Evolutionary conservation across 2,113 vertebrate genomes (phyloP), one percentile per base, ranked within the genome.

Genomic region (Larimichthys polyactis): DNA sequence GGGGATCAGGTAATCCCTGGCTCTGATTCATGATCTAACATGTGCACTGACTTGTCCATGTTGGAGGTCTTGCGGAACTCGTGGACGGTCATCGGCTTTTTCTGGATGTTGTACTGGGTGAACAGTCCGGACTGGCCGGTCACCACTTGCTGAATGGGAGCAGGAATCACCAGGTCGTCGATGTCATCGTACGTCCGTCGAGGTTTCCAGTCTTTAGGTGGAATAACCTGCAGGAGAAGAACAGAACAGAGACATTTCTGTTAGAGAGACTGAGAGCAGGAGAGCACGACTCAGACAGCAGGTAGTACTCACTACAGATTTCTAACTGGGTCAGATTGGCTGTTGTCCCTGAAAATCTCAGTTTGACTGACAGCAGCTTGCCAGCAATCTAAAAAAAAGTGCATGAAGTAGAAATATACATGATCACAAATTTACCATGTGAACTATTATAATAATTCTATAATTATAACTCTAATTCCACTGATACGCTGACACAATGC

Each of bases 91-190:
- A 99, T 99, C 54, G 98, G 96, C 89, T 99, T 99, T 95, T 99
- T 99, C 94, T 99, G 98, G 85, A 99, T 99, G 94, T 99, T 99
- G 91, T 99, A 99, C 91, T 99, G 98, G 0, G 98, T 99, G 83
- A 99, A 99, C 65, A 99, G 96, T n/a, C 98, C 98, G 0, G 98
- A 99, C 92, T 99, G 97, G 11, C 98, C 98, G 0, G 98, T 99
- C 78, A 99, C 98, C 72, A 99, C 96, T 92, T 99, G 98, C 89
- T 99, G 97, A 90, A 99, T 98, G 48, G 98, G 98, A n/a, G 97
- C 96, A 4, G 98, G 96, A 85, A 99, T 99, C 82, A 97, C 94
- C 87, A 99, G 92, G 44, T 99, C 97, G 79, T 99, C 97, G 1
- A 99, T 96, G 73, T 99, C 96, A 77, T 99, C 97, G 22, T 99